Conservation (phyloP, 23 tunicate species). For the Ascidia mentula region DNA sequence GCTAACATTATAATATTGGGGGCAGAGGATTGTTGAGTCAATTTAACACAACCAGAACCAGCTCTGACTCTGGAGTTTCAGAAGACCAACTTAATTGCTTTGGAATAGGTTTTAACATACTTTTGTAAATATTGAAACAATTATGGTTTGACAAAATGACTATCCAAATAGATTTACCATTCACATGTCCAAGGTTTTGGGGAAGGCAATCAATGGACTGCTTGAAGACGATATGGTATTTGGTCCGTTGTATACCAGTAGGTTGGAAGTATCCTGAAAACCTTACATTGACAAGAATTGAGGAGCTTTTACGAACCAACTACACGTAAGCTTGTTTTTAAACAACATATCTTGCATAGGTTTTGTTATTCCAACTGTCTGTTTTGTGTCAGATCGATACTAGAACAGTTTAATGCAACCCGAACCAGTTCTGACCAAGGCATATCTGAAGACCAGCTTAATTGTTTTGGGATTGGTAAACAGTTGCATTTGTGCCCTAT, state of each 20-base stretch:
- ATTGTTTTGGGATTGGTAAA: constrained; percentile 1
- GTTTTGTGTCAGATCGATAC: neutral
- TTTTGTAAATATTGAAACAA: neutral
- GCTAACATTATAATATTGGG: neutral
- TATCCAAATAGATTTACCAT: neutral
- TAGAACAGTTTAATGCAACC: neutral
- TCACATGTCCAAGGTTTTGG: neutral
- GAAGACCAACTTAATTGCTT: neutral
- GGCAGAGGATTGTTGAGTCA: neutral
- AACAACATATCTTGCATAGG: neutral
- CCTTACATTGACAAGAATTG: neutral
- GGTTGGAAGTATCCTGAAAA: neutral
- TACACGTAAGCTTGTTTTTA: neutral
- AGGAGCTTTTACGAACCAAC: neutral
- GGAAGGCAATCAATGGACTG: neutral
- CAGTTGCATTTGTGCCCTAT: no score
- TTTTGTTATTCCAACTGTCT: neutral
- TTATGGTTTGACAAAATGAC: neutral
- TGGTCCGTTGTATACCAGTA: neutral
- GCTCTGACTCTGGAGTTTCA: neutral
- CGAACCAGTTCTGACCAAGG: neutral
- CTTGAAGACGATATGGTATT: neutral
- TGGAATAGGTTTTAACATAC: neutral
- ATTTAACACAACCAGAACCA: neutral
- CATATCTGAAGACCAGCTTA: neutral